Evolutionary conservation across 2,888 invertebrate genomes (phyloP).

Genomic region (Mythimna albipuncta): DNA sequence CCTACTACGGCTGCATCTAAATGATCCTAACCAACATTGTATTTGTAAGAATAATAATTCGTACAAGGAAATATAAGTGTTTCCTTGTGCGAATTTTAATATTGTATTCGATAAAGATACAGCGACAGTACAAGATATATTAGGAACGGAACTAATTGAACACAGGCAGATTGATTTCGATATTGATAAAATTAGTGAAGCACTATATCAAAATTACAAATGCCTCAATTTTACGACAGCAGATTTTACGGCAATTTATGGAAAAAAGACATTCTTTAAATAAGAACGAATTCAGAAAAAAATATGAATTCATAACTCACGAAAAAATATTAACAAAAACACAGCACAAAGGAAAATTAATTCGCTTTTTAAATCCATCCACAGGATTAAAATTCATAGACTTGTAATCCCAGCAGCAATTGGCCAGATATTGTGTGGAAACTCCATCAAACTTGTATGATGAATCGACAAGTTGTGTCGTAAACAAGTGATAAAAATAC

Average conservation of each 20-base stretch:
- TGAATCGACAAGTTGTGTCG: slow-evolving; percentile 46
- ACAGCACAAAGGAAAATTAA: slow-evolving; percentile 8
- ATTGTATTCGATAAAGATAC: slow-evolving; percentile 1
- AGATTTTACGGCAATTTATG: background rate
- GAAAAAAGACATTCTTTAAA: background rate
- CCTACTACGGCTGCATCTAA: slow-evolving; percentile 45
- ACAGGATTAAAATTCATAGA: slow-evolving; percentile 29
- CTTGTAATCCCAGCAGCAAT: slow-evolving; percentile 49
- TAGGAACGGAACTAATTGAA: slow-evolving; percentile 7
- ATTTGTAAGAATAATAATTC: slow-evolving; percentile 35
- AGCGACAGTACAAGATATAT: background rate
- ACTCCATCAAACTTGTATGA: slow-evolving; percentile 59
- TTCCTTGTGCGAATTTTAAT: slow-evolving; percentile 39
- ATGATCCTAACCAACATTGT: slow-evolving; percentile 31
- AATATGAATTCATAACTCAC: background rate
- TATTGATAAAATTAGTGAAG: background rate
- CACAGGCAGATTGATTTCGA: background rate
- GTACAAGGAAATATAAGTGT: slow-evolving; percentile 35
- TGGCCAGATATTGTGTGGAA: slow-evolving; percentile 43
- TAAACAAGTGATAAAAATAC: slow-evolving; percentile 64
- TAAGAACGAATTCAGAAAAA: background rate
- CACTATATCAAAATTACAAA: background rate
- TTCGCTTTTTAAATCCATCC: slow-evolving; percentile 20
- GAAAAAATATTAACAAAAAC: slow-evolving; percentile 6
- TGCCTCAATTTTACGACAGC: background rate